Percentiles rank a stretch among this genome's conserved stretches.
phyloP scores from a whole-genome alignment of 2,888 invertebrate species.

The Caenorhabditis panamensis region DNA sequence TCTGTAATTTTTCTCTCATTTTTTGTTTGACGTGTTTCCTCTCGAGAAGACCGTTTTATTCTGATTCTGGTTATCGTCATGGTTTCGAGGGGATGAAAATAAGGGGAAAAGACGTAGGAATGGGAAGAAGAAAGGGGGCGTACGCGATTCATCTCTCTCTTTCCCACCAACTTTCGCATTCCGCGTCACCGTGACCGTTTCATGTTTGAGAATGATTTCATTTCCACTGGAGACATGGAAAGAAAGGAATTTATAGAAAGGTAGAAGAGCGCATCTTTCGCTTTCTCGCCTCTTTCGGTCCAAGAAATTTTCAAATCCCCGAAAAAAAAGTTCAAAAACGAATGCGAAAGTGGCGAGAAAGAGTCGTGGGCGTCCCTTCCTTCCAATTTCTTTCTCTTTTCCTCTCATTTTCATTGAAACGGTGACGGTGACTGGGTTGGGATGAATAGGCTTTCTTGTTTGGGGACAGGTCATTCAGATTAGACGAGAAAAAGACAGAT shows the following conservation, averaged over 20 bases:
- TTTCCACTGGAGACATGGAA: not conserved
- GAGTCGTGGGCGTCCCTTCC: not conserved
- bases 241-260: not conserved
- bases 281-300: conserved; percentile 26
- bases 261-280: not conserved
- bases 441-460: not conserved
- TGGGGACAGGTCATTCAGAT: conserved; percentile 2
- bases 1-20: not conserved
- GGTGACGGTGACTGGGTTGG: not conserved
- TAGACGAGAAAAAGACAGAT: not conserved
- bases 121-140: not conserved
- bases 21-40: not conserved
- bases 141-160: not conserved
- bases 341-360: conserved; percentile 51
- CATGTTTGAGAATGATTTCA: not conserved
- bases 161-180: conserved; percentile 31
- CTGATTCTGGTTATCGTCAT: not conserved
- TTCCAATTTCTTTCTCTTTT: not conserved
- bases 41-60: not conserved
- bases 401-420: conserved; percentile 1
- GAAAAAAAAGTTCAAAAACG: not conserved
- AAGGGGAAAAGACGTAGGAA: not conserved
- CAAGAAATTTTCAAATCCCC: not conserved
- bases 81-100: not conserved
- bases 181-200: conserved; percentile 2